Evolutionary conservation across 1,140 invertebrate species (phyloP).

Genomic region (Sminthurinus signatus): DNA sequence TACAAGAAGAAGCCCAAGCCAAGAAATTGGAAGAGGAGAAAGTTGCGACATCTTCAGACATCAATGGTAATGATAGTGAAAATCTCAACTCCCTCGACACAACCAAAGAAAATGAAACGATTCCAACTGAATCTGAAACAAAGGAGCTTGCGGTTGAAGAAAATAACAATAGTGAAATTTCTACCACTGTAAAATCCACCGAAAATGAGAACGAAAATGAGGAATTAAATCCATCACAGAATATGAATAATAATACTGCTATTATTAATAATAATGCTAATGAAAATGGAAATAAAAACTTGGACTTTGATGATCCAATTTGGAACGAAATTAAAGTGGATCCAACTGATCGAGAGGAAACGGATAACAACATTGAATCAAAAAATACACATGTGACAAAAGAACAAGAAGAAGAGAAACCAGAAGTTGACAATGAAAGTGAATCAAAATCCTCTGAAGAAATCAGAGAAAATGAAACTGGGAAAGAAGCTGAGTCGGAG

Average conservation of each 20-base stretch:
- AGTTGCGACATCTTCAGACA: neutral
- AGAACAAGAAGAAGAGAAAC: neutral
- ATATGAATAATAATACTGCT: too few relatives aligned
- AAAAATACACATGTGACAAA: too few relatives aligned
- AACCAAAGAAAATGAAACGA: neutral
- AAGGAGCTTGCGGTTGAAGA: neutral
- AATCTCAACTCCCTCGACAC: neutral
- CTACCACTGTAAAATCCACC: neutral
- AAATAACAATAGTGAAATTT: neutral
- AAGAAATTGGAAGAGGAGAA: neutral
- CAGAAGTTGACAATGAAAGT: too few relatives aligned
- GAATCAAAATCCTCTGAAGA: neutral
- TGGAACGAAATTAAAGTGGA: conserved; percentile 6
- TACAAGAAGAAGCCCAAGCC: neutral
- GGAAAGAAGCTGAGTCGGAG: neutral
- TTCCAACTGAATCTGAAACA: neutral
- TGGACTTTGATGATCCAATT: neutral
- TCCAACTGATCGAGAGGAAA: too few relatives aligned
- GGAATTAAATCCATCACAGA: neutral
- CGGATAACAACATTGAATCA: too few relatives aligned
- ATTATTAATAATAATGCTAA: too few relatives aligned
- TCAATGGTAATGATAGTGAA: neutral
- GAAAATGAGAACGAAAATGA: neutral
- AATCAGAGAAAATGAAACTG: neutral
- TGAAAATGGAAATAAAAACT: too few relatives aligned